Percentiles rank a stretch among this genome's conserved stretches.
Evolutionary conservation across 2,113 vertebrate genomes (phyloP).

Genomic region (Okapia johnstoni): DNA sequence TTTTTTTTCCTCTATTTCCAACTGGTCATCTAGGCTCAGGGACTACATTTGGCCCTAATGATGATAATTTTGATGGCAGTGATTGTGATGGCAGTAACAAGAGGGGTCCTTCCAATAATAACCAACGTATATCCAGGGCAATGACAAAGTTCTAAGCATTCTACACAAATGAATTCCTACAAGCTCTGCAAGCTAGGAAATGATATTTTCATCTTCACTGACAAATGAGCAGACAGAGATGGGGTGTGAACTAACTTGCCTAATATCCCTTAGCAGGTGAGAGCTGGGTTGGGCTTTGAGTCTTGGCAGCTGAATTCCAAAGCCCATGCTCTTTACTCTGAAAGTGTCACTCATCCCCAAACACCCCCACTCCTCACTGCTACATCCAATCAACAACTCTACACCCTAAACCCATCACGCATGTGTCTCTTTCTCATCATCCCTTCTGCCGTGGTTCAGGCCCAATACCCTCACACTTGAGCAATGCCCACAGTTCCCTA

Average conservation of each 20-base stretch:
- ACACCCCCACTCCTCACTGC: accelerated
- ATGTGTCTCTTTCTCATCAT: neutral
- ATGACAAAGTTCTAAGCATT: neutral
- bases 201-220: neutral
- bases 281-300: neutral
- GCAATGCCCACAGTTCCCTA: neutral
- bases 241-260: neutral
- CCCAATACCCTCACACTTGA: neutral
- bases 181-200: neutral
- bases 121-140: neutral
- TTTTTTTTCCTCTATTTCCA: neutral
- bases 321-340: neutral
- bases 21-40: neutral
- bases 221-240: neutral
- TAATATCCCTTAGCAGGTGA: too few species aligned
- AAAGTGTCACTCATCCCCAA: neutral
- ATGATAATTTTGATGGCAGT: neutral
- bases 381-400: neutral
- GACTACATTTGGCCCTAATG: neutral
- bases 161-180: neutral
- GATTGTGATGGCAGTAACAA: too few species aligned
- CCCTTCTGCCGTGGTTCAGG: neutral
- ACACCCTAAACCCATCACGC: neutral
- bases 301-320: neutral
- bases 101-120: neutral